These are phyloP conservation scores for Maniola jurtina DNA, from an alignment of 1,140 invertebrate species.

Conservation along the genomic window DNA sequence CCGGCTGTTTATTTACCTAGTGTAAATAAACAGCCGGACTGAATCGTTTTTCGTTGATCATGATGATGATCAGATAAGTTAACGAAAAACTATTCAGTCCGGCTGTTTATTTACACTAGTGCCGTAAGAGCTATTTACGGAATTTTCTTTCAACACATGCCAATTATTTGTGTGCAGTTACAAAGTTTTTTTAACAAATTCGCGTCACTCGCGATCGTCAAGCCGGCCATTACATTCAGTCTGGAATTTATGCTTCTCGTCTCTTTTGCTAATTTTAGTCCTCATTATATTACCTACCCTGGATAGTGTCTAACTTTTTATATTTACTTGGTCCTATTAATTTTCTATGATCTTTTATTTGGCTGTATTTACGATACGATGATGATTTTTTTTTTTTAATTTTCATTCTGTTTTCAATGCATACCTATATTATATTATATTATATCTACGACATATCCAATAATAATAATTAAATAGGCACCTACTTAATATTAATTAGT, in stretches of 20 bases:
- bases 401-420: no score
- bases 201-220: constrained; percentile 29
- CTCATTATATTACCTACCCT: no score
- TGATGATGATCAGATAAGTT: not conserved
- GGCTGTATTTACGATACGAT: no score
- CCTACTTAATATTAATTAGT: no score
- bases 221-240: constrained; percentile 14
- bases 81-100: not conserved
- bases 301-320: no score
- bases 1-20: not conserved
- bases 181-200: constrained; percentile 42
- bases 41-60: not conserved
- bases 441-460: no score
- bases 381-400: no score
- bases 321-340: no score
- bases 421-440: no score
- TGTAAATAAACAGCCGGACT: not conserved
- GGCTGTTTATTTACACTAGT: not conserved
- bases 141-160: constrained; percentile 46
- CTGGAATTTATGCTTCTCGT: not conserved
- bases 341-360: no score
- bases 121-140: constrained; percentile 49
- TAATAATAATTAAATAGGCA: no score
- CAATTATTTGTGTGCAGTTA: constrained; percentile 56
- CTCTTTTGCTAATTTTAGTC: no score